Conservation (phyloP, 2,888 invertebrate species). For the Yponomeuta evonymella region DNA sequence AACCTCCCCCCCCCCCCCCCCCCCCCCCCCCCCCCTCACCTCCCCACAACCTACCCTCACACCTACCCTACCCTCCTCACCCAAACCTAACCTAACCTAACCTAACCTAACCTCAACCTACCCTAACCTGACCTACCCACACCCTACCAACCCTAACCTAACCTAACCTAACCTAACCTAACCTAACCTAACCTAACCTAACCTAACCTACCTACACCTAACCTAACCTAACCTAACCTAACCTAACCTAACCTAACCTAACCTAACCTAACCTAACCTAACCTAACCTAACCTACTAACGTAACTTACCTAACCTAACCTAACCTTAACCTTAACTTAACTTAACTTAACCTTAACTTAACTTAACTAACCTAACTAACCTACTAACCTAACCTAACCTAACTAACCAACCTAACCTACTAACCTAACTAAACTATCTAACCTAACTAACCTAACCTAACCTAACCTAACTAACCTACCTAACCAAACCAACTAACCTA, state of each 20-base stretch:
- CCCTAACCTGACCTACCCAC: slow-evolving; percentile 14
- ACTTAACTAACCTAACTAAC: too few relatives aligned
- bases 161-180: slow-evolving; percentile 19
- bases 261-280: slow-evolving; percentile 14
- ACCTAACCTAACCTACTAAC: slow-evolving; percentile 22
- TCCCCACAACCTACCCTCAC: too few relatives aligned
- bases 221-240: slow-evolving; percentile 22
- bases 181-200: slow-evolving; percentile 8
- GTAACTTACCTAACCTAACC: slow-evolving; percentile 24
- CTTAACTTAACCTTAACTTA: slow-evolving; percentile 7
- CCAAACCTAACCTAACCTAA: slow-evolving; percentile 15
- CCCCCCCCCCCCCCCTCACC: too few relatives aligned
- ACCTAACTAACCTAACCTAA: slow-evolving; percentile 21
- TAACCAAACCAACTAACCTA: too few relatives aligned
- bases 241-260: slow-evolving; percentile 21
- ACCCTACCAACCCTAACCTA: slow-evolving; percentile 18
- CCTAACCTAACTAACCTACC: slow-evolving; percentile 19
- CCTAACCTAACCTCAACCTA: slow-evolving; percentile 16
- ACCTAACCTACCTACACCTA: slow-evolving; percentile 21
- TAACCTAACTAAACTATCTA: slow-evolving; percentile 1
- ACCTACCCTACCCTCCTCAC: too few relatives aligned
- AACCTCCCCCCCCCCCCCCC: too few relatives aligned
- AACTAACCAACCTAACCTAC: too few relatives aligned
- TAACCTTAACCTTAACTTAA: slow-evolving; percentile 23
- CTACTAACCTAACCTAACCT: too few relatives aligned